Evolutionary conservation across 2,797 vertebrate genomes (phyloP).

Genomic region (Dermochelys coriacea): DNA sequence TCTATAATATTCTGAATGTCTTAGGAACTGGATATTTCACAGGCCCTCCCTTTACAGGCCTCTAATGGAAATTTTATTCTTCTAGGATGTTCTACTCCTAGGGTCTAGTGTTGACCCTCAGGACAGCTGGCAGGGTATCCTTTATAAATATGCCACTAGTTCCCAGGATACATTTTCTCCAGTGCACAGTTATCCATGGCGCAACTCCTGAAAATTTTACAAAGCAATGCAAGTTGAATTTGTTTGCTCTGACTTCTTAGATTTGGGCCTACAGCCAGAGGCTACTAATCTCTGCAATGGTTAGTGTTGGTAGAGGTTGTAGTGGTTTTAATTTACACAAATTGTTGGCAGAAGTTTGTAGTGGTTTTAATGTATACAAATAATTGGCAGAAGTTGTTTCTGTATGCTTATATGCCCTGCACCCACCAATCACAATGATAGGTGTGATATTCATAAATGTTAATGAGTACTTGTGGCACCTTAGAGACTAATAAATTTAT

Average conservation of each 20-base stretch:
- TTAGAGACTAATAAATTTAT: no score
- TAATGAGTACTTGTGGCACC: no score
- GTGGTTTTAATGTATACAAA: slow-evolving; percentile 11
- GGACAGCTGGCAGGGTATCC: neutral
- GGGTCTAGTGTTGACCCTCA: neutral
- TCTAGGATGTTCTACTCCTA: neutral
- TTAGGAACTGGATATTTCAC: neutral
- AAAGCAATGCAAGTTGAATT: neutral
- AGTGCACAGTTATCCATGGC: neutral
- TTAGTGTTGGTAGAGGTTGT: neutral
- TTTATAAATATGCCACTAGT: neutral
- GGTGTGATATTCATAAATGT: neutral
- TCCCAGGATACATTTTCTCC: neutral
- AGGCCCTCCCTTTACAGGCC: neutral
- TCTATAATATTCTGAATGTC: neutral
- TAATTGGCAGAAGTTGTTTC: neutral
- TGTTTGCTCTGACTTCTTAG: neutral
- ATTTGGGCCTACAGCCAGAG: slow-evolving; percentile 5
- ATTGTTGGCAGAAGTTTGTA: neutral
- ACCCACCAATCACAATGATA: rapidly evolving
- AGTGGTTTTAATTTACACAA: slow-evolving; percentile 7
- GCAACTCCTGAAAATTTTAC: neutral
- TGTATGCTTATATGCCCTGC: neutral
- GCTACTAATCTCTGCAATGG: neutral
- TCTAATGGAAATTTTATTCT: neutral